These are phyloP conservation scores for Ammospiza caudacuta DNA, from an alignment of 2,113 vertebrate genomes.

Conservation along the genomic window DNA sequence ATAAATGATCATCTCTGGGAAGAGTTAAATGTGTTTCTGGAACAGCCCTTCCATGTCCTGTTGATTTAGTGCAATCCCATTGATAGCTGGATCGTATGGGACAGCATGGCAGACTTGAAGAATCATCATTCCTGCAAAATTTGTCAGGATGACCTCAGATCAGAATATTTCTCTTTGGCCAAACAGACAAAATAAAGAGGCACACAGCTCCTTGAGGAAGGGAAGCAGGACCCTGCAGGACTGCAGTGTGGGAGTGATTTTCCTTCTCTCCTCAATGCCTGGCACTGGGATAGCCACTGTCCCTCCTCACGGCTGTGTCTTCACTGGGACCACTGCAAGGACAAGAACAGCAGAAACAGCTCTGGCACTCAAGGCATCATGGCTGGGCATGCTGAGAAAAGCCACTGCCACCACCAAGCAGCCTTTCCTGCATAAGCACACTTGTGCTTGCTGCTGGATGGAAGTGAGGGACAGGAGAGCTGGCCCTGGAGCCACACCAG, in stretches of 20 bases:
- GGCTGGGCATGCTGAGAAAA: neutral
- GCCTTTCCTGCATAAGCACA: neutral
- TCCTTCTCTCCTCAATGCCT: neutral
- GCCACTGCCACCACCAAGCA: neutral
- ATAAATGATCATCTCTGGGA: slow-evolving; percentile 15
- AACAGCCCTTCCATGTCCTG: neutral
- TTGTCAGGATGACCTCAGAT: slow-evolving; percentile 71
- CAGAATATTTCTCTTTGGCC: slow-evolving; percentile 52
- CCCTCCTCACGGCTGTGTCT: neutral
- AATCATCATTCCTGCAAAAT: slow-evolving; percentile 49
- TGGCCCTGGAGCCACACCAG: neutral
- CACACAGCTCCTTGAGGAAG: slow-evolving; percentile 1
- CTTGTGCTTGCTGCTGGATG: neutral
- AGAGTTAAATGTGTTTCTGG: slow-evolving; percentile 58
- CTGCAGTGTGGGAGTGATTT: neutral
- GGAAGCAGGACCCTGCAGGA: neutral
- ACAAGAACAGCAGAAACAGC: neutral
- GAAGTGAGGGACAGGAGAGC: neutral
- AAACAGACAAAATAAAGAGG: slow-evolving; percentile 60
- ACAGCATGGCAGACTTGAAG: slow-evolving; percentile 43
- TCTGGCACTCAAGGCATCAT: neutral
- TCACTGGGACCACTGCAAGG: neutral
- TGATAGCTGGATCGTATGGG: neutral
- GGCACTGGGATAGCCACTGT: neutral
- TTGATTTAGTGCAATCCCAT: slow-evolving; percentile 66